Evolutionary conservation across 92 coral and sea anemone genomes (phyloP), one percentile per base, ranked within the genome.

Genomic region (Parazoanthus atlanticus): DNA sequence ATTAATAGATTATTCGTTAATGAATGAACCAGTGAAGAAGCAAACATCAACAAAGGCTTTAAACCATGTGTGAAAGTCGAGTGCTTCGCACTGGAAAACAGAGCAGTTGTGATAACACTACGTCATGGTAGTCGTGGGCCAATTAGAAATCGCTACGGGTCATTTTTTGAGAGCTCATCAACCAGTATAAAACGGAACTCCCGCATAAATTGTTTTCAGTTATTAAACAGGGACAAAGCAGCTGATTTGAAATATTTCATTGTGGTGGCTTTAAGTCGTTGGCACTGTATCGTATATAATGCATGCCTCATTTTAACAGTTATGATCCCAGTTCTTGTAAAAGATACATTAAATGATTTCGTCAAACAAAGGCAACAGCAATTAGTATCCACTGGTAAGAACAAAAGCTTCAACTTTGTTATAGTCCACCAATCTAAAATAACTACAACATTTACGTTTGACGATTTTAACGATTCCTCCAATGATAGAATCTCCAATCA

Each of bases 111-210:
- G 65, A 49, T 21, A 78, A 49, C 33, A 78, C 23, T 43, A 78
- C 82, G 82, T 78, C 82, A 78, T 78, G 65, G 25, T n/a, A 78
- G 19, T 43, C 82, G 82, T 78, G 82, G 82, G 31, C 82, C 82
- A 78, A 78, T 78, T 49, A 78, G 82, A 23, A 41, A 47, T 11
- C 66, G 61, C 82, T 78, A 78, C 82, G 82, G 82, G 82, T 78
- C 82, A 78, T n/a, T 47, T 47, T 78, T 47, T 29, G n/a, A 78
- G 82, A n/a, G 82, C 82, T 17, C 65, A 1, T 46, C 82, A 19
- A 10, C 82, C 19, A 16, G 64, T 78, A 78, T 78, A 78, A 43
- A 72, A 61, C 69, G 28, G 28, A 5, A 61, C 69, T 23, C 28
- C 69, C 26, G 69, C n/a, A 61, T 61, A 23, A 61, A 56, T 21